phyloP scores from a whole-genome alignment of 1,140 invertebrate species.

The Brachionus rubens region DNA sequence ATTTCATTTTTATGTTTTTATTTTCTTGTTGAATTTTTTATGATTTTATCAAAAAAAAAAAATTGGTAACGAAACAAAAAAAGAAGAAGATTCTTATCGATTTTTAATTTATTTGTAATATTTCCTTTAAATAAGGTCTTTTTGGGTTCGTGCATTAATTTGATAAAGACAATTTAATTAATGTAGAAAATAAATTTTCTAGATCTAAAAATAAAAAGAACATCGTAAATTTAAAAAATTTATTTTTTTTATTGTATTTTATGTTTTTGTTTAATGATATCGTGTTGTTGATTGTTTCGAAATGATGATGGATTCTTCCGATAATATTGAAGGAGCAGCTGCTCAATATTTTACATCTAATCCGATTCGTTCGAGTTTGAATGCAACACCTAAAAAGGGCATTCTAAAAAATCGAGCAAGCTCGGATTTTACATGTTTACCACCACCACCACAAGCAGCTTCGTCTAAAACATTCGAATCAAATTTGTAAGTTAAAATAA shows the following conservation, averaged over 20 bases:
- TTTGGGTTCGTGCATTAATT: no score
- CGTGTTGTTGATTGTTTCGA: not conserved
- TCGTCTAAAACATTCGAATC: not conserved
- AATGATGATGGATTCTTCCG: constrained; percentile 15
- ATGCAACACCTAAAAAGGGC: constrained; percentile 26
- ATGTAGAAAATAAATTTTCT: no score
- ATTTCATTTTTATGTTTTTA: not conserved
- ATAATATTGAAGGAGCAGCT: not conserved
- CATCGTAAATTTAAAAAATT: no score
- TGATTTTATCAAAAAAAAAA: not conserved
- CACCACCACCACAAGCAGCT: not conserved
- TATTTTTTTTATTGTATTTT: no score
- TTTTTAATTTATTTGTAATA: constrained; percentile 6
- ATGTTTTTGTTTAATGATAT: no score
- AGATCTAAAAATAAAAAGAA: no score
- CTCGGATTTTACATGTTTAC: constrained; percentile 8
- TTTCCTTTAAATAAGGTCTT: no score
- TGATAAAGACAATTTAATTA: no score
- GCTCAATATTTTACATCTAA: constrained; percentile 31
- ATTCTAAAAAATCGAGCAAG: constrained; percentile 35
- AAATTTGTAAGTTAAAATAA: not conserved
- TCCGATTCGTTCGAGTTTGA: no score
- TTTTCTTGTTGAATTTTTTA: constrained; percentile 19
- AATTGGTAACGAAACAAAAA: not conserved
- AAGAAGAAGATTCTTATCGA: not conserved